These are phyloP conservation scores for Distichodus sexfasciatus DNA, from an alignment of 2,797 vertebrate species.

Conservation along the genomic window DNA sequence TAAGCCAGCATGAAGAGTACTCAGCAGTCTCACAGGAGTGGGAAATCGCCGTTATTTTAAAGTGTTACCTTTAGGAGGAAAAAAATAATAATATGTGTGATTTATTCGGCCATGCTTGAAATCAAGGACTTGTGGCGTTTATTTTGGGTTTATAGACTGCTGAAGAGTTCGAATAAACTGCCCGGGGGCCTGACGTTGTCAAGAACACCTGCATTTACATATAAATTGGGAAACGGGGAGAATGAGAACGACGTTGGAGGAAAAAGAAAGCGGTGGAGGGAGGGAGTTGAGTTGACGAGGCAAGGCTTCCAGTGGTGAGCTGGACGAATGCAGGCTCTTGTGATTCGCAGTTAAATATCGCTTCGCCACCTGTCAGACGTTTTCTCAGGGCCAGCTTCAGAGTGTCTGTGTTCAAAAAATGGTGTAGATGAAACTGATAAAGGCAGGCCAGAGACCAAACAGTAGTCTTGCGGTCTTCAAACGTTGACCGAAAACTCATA, in stretches of 20 bases:
- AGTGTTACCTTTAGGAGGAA: conserved; percentile 57
- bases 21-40: conserved; percentile 43
- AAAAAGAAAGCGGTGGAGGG: conserved; percentile 56
- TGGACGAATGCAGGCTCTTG: conserved; percentile 53
- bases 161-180: conserved; percentile 64
- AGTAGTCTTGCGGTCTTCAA: too few species aligned
- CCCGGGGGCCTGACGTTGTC: conserved; percentile 67
- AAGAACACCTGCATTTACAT: conserved; percentile 76
- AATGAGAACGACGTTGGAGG: conserved; percentile 55
- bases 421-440: conserved; percentile 47
- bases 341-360: conserved; percentile 61
- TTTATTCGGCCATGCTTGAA: conserved; percentile 58
- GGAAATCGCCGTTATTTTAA: conserved; percentile 48
- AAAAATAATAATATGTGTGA: conserved; percentile 57
- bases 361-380: conserved; percentile 49
- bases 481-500: too few species aligned
- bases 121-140: conserved; percentile 61
- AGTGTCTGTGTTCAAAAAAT: conserved; percentile 30
- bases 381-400: conserved; percentile 24
- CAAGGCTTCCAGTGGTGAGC: conserved; percentile 61
- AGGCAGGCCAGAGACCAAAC: neutral
- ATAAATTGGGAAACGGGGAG: conserved; percentile 74
- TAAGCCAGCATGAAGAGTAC: conserved; percentile 20
- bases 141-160: conserved; percentile 60
- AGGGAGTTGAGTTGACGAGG: conserved; percentile 54